Evolutionary conservation across 2,113 vertebrate genomes (phyloP).

Genomic region (Ptychochromis oligacanthus): DNA sequence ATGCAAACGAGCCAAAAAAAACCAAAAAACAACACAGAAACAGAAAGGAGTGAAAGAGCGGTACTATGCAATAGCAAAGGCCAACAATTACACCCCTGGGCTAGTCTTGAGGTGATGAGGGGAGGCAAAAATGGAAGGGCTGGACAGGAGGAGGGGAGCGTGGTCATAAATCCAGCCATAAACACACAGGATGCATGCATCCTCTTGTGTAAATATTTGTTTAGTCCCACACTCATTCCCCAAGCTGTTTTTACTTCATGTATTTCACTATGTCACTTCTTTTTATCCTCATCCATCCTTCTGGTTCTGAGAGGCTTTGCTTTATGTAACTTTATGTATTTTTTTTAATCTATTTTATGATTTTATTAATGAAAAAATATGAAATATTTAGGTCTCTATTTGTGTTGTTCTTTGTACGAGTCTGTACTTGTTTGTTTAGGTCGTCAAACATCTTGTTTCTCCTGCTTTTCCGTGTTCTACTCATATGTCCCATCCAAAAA

Average conservation of each 20-base stretch:
- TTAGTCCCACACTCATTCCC: constrained; percentile 26
- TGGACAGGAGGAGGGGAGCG: neutral
- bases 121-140: constrained; percentile 2
- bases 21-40: too few species aligned
- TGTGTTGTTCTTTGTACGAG: constrained; percentile 1
- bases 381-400: neutral
- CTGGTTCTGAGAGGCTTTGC: neutral
- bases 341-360: neutral
- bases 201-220: constrained; percentile 68
- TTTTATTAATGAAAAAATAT: neutral
- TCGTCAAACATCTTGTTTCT: neutral
- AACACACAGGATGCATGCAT: constrained; percentile 43
- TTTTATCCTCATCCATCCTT: neutral
- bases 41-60: neutral
- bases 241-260: neutral
- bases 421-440: neutral
- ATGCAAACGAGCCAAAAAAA: neutral
- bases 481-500: neutral
- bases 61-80: neutral
- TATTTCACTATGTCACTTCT: neutral
- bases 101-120: neutral
- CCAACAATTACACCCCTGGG: neutral
- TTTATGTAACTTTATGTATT: neutral
- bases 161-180: constrained; percentile 55
- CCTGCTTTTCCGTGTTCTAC: neutral